phyloP scores from a whole-genome alignment of 2,113 vertebrate species.

The Melanocharis versteri region DNA sequence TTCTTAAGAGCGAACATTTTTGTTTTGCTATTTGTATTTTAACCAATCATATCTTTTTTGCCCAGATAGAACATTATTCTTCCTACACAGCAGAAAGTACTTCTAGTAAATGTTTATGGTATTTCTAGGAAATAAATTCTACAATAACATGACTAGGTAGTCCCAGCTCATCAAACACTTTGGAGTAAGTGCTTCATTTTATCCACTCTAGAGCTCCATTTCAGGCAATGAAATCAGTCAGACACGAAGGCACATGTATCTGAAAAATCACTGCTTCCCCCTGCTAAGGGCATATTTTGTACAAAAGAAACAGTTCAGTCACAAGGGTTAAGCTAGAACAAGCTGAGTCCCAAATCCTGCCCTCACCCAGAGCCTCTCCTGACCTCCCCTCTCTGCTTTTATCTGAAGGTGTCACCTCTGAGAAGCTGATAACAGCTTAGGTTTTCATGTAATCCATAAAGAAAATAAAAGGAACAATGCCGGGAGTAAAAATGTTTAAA shows the following conservation, averaged over 20 bases:
- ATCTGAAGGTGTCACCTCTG: neutral
- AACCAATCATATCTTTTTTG: neutral
- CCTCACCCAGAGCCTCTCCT: neutral
- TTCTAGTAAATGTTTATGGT: neutral
- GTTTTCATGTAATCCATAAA: neutral
- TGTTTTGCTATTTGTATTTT: neutral
- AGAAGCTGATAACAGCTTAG: neutral
- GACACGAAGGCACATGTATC: neutral
- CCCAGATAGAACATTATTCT: neutral
- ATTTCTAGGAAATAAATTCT: constrained; percentile 14
- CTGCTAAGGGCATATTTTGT: neutral
- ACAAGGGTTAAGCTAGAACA: neutral
- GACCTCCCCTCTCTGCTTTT: neutral
- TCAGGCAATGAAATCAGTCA: neutral
- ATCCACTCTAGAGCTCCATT: neutral
- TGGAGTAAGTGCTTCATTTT: neutral
- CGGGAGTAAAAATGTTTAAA: neutral
- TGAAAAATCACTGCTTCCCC: neutral
- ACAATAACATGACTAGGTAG: neutral
- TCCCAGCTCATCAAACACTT: neutral
- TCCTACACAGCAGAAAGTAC: neutral
- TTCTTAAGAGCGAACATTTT: neutral
- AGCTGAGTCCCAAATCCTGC: neutral
- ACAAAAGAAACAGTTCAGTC: neutral
- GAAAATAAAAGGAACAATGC: neutral